A percentile compares a stretch with the other conserved stretches of the same genome.
Conservation (phyloP, 2,888 invertebrate species). For the Agriotes lineatus region DNA sequence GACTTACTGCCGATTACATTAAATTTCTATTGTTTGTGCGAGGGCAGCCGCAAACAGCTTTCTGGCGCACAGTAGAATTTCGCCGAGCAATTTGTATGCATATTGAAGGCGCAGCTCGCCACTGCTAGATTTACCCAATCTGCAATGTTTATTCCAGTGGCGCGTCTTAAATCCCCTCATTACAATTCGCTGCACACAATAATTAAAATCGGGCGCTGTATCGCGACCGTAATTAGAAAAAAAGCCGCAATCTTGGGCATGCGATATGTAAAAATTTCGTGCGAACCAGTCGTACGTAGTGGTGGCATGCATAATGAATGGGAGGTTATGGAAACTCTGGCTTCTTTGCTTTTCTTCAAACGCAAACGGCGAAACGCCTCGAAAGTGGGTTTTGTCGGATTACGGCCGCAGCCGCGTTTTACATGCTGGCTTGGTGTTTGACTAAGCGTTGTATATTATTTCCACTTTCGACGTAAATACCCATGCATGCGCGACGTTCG, state of each 20-base stretch:
- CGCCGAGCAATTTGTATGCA: constrained; percentile 26
- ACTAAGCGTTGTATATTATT: too few species aligned
- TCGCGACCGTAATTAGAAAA: not conserved
- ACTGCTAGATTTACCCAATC: constrained; percentile 28
- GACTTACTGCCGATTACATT: not conserved
- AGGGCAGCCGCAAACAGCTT: not conserved
- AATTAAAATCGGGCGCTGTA: constrained; percentile 27
- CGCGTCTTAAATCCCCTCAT: constrained; percentile 34
- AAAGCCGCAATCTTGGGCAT: not conserved
- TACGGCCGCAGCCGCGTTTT: too few species aligned
- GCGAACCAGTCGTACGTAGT: not conserved
- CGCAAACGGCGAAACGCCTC: too few species aligned
- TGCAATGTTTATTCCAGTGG: constrained; percentile 27
- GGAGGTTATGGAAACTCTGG: not conserved
- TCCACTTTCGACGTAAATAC: too few species aligned
- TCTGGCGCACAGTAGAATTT: constrained; percentile 17
- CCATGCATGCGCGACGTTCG: too few species aligned
- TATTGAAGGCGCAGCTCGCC: constrained; percentile 17
- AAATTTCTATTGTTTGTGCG: not conserved
- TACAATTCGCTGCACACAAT: constrained; percentile 31
- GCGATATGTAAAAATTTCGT: constrained; percentile 13
- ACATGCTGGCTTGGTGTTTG: too few species aligned
- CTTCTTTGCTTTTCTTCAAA: not conserved
- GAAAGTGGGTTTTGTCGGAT: too few species aligned
- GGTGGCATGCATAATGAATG: constrained; percentile 7